Base-by-base conservation (phyloP, 1,140 invertebrate genomes). In the Dermatophagoides farinae region DNA sequence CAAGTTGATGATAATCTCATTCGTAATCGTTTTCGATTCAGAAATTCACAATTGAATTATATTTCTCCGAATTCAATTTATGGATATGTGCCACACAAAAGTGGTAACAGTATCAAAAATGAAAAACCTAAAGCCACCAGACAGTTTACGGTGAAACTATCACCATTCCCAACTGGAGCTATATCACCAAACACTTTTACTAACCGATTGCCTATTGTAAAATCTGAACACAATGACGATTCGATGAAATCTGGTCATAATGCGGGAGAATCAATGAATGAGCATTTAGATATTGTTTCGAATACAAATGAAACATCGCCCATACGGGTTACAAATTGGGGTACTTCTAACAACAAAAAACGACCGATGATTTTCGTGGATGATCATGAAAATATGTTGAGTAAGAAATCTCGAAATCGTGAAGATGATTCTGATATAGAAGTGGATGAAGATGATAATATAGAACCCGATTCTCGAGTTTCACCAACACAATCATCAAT, bases 321-420 rank as follows among this genome's bases (percentile, higher is more conserved):
- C 2, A 31, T 31, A 2, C 2, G 8, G 8, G 8, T 31, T 31
- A 8, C 8, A 4, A 31, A 31, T 31, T 31, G 31, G 31, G 31
- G 31, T 31, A 8, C 31, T 31, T 31, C 31, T 49, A 64, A 53
- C 51, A 53, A 10, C 51, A 53, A 53, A 16, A 55, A 55, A 44
- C 53, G 53, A 23, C 53, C 23, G 31, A 55, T 55, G 11, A 25
- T 55, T 44, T 54, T 22, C 16, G 8, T 12, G 8, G 53, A 55
- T 18, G 53, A 55, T 39, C 14, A 40, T 23, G 47, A 50, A 50
- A 10, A 43, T 39, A 1, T 31, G 14, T 4, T 1, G 1, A 47
- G 2, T 31, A 31, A 31, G 31, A 31, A 31, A 31, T 31, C 31
- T 31, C 31, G 31, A 31, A 38, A 38, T 16, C 1, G 5, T 55